Evolutionary conservation across 2,797 vertebrate genomes (phyloP).

Genomic region (Anableps anableps): DNA sequence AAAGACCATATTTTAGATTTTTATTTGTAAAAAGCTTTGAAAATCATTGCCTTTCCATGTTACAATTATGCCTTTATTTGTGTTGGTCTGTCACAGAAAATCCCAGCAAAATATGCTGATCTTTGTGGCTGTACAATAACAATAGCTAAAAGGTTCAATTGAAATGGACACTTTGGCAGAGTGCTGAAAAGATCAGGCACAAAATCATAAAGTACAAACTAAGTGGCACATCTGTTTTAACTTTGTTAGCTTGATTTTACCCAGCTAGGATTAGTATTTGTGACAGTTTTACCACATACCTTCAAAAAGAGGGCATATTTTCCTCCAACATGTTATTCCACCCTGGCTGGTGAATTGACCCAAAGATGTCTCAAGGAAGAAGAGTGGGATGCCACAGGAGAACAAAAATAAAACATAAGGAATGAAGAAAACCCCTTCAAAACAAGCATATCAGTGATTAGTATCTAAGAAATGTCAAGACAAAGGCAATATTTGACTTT

Average conservation of each 20-base stretch:
- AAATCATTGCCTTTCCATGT: no score
- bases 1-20: no score
- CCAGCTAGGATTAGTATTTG: not conserved
- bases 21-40: no score
- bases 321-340: conserved; percentile 83
- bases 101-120: no score
- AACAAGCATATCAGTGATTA: conserved; percentile 21
- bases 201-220: no score
- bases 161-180: no score
- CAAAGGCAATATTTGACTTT: not conserved
- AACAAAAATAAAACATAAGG: conserved; percentile 82
- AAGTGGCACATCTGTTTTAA: not conserved
- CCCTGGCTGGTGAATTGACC: conserved; percentile 85
- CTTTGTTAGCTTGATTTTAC: not conserved
- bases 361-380: conserved; percentile 83
- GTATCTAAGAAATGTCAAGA: not conserved
- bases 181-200: no score
- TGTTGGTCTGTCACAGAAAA: no score
- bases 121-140: no score
- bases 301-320: conserved; percentile 84
- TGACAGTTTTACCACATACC: conserved; percentile 48
- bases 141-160: no score
- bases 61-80: no score
- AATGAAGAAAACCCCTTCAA: conserved; percentile 81
- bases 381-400: conserved; percentile 82